Percentiles rank a stretch among this genome's conserved stretches.
Conservation (phyloP, 1,140 invertebrate species). For the Eueides isabella region DNA sequence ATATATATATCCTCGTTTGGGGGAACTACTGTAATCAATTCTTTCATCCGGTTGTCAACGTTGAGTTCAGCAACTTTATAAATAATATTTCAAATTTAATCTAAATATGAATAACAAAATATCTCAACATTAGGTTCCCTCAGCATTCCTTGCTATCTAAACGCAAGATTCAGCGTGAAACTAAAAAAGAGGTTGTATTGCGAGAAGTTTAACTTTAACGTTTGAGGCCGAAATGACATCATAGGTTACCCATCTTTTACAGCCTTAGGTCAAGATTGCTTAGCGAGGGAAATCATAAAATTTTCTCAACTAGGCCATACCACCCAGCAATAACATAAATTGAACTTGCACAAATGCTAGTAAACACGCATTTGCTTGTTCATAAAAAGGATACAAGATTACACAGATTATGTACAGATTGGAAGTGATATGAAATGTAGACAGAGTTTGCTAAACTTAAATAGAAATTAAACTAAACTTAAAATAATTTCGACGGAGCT, state of each 20-base stretch:
- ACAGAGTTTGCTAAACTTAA: not conserved
- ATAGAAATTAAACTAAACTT: no score
- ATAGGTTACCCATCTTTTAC: slow-evolving; percentile 16
- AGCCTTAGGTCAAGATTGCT: slow-evolving; percentile 12
- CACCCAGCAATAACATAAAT: slow-evolving; percentile 35
- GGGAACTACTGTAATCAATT: no score
- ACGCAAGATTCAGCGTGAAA: no score
- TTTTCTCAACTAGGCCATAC: slow-evolving; percentile 24
- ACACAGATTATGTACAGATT: not conserved
- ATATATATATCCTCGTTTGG: no score
- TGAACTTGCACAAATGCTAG: slow-evolving; percentile 27
- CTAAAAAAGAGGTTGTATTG: not conserved
- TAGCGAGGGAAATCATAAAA: slow-evolving; percentile 28
- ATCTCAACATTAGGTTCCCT: no score
- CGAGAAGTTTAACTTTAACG: not conserved
- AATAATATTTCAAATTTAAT: no score
- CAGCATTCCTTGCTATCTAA: no score
- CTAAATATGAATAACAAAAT: no score
- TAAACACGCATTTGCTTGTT: slow-evolving; percentile 24
- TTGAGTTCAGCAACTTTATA: no score
- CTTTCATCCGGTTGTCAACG: no score
- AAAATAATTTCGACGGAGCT: no score
- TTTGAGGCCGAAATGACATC: not conserved
- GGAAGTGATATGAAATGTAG: not conserved
- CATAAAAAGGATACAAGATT: slow-evolving; percentile 31